Evolutionary conservation across 2,797 vertebrate species (phyloP).

Genomic region (Rallus crepitans): DNA sequence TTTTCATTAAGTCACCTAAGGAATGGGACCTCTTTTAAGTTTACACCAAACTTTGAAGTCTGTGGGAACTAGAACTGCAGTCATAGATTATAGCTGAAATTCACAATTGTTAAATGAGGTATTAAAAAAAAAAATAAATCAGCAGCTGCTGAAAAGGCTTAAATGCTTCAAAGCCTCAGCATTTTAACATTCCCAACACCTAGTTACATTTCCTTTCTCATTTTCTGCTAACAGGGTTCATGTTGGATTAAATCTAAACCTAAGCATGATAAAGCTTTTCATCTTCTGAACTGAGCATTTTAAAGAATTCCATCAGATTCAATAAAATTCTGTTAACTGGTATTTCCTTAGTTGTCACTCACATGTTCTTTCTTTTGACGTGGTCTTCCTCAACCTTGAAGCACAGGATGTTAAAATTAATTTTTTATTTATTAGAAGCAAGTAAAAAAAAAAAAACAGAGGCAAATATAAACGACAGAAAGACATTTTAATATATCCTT

Average conservation of each 20-base stretch:
- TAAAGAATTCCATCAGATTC: constrained; percentile 69
- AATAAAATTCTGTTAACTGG: constrained; percentile 73
- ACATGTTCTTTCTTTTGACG: constrained; percentile 64
- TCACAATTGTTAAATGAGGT: constrained; percentile 32
- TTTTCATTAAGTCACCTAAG: background rate
- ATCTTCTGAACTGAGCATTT: constrained; percentile 72
- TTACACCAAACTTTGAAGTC: background rate
- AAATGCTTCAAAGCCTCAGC: constrained; percentile 52
- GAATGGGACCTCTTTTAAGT: background rate
- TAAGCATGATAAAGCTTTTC: constrained; percentile 75
- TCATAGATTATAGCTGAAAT: constrained; percentile 16
- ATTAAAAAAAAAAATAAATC: constrained; percentile 22
- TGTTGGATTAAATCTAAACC: constrained; percentile 73
- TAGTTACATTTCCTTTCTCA: constrained; percentile 66
- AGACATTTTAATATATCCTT: background rate
- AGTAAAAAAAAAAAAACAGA: background rate
- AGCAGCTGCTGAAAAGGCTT: constrained; percentile 14
- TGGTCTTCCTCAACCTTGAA: constrained; percentile 58
- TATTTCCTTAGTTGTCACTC: constrained; percentile 74
- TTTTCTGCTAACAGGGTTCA: constrained; percentile 72
- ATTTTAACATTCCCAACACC: constrained; percentile 72
- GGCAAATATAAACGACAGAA: constrained; percentile 41
- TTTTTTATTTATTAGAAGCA: constrained; percentile 51
- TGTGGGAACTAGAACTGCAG: background rate
- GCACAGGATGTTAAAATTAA: constrained; percentile 54